A percentile compares a stretch with the other conserved stretches of the same genome.
phyloP scores from a whole-genome alignment of 2,888 invertebrate species.

The Cyaniris semiargus region DNA sequence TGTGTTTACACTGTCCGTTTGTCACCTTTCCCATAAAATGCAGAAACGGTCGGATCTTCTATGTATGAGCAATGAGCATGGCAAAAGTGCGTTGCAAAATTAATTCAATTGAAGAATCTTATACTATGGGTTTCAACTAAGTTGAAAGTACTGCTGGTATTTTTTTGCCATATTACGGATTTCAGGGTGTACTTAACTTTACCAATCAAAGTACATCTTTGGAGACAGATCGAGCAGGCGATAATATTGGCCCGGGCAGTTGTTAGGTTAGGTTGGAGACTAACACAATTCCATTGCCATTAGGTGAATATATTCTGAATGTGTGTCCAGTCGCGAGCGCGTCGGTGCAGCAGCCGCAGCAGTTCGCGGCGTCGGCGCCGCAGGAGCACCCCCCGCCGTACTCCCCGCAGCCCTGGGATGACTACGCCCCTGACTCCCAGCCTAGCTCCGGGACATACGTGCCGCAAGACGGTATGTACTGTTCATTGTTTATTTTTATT shows the following conservation, averaged over 20 bases:
- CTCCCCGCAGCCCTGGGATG: background rate
- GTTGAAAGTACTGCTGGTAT: background rate
- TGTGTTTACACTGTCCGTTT: too few species aligned
- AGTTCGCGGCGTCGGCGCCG: slow-evolving; percentile 49
- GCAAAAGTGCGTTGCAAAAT: too few species aligned
- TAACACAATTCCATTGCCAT: background rate
- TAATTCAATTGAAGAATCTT: too few species aligned
- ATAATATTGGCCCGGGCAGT: background rate
- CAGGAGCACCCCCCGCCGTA: slow-evolving; percentile 12
- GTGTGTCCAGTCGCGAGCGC: slow-evolving; percentile 45
- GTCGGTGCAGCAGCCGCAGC: slow-evolving; percentile 61
- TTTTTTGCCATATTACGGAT: background rate
- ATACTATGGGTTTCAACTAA: background rate
- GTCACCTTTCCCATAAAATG: too few species aligned
- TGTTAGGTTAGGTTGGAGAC: background rate
- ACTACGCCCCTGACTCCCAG: slow-evolving; percentile 3
- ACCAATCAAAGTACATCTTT: too few species aligned
- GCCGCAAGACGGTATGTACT: slow-evolving; percentile 6
- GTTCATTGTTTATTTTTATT: too few species aligned
- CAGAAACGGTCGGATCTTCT: too few species aligned
- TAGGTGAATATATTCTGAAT: slow-evolving; percentile 10
- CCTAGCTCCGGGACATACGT: slow-evolving; percentile 5
- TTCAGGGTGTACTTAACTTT: background rate
- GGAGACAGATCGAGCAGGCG: background rate
- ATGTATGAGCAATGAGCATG: too few species aligned